Conservation (phyloP, 2,888 invertebrate species). For the Venusia cambrica region DNA sequence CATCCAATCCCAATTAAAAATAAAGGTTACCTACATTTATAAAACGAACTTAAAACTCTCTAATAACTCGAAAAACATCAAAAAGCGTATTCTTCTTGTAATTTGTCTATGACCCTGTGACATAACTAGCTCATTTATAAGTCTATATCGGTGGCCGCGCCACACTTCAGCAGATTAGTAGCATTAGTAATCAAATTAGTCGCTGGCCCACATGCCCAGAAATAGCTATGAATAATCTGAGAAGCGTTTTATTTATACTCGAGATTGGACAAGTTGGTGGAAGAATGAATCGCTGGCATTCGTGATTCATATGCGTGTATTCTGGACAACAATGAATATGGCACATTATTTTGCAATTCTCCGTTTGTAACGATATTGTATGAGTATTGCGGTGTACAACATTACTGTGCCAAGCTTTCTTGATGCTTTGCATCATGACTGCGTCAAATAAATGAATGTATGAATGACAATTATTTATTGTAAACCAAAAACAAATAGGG, state of each 20-base stretch:
- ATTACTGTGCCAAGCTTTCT: too few relatives aligned
- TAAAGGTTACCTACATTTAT: too few relatives aligned
- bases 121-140: slow-evolving; percentile 17
- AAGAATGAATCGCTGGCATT: slow-evolving; percentile 15
- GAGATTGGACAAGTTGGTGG: slow-evolving; percentile 18
- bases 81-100: slow-evolving; percentile 12
- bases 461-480: too few relatives aligned
- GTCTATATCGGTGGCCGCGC: slow-evolving; percentile 12
- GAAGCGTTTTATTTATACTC: slow-evolving; percentile 17
- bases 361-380: too few relatives aligned
- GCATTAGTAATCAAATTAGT: slow-evolving; percentile 33
- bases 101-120: too few relatives aligned
- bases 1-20: too few relatives aligned
- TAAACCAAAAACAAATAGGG: too few relatives aligned
- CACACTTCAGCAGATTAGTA: slow-evolving; percentile 28
- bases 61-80: too few relatives aligned
- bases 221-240: slow-evolving; percentile 25
- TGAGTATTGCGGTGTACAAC: too few relatives aligned
- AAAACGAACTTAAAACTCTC: too few relatives aligned
- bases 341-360: slow-evolving; percentile 1
- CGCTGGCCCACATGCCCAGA: slow-evolving; percentile 25
- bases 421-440: too few relatives aligned
- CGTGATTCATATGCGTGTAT: slow-evolving; percentile 35
- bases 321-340: slow-evolving; percentile 15
- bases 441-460: too few relatives aligned